phyloP scores from a whole-genome alignment of 2,113 vertebrate genomes.

The Arenaria interpres region DNA sequence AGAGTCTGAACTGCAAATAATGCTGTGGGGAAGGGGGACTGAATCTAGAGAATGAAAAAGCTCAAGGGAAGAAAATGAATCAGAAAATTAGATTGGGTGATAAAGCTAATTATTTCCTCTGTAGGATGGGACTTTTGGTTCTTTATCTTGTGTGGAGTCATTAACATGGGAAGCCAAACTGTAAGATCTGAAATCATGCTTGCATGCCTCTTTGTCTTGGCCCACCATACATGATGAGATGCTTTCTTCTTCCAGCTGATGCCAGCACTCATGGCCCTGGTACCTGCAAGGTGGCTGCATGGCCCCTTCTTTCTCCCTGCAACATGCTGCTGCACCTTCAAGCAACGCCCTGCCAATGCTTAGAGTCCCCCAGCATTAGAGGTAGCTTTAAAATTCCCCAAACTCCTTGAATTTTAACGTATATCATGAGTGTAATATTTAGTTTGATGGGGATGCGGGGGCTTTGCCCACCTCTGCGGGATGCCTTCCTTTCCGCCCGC shows the following conservation, averaged over 20 bases:
- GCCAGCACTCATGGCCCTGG: neutral
- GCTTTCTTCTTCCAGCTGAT: neutral
- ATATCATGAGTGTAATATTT: neutral
- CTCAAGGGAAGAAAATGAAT: neutral
- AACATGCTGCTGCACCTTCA: rapidly evolving
- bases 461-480: neutral
- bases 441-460: neutral
- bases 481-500: neutral
- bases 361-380: neutral
- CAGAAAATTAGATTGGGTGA: neutral
- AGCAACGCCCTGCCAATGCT: neutral
- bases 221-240: neutral
- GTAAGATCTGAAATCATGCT: neutral
- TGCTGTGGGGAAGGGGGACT: neutral
- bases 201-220: neutral
- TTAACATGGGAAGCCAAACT: neutral
- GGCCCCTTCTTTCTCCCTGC: neutral
- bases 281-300: rapidly evolving
- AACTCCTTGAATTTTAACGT: neutral
- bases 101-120: neutral
- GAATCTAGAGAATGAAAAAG: neutral
- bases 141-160: neutral
- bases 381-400: neutral
- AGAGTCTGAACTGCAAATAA: neutral
- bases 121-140: neutral